A percentile compares a stretch with the other conserved stretches of the same genome.
Conservation (phyloP, 2,888 invertebrate genomes). For the Neria commutata region DNA sequence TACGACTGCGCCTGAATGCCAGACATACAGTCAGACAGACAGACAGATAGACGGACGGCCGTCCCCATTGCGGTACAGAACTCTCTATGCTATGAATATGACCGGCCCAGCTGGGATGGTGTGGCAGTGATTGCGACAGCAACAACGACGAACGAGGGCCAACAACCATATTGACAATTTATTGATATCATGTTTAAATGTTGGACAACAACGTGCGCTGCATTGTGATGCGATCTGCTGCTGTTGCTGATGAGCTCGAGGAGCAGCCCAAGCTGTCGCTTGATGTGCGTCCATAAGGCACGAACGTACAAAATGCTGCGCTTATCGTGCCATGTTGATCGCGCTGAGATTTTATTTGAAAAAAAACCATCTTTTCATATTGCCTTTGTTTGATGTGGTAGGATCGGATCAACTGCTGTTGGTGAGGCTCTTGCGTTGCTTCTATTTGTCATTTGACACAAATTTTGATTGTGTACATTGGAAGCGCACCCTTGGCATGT, state of each 20-base stretch:
- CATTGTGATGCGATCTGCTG: not conserved
- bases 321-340: not conserved
- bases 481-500: constrained; percentile 43
- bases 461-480: constrained; percentile 40
- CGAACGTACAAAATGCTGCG: not conserved
- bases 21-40: not conserved
- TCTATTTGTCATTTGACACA: constrained; percentile 55
- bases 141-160: not conserved
- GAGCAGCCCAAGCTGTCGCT: not conserved
- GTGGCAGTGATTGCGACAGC: constrained; percentile 2
- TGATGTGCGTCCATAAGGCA: not conserved
- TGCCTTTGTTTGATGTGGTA: constrained; percentile 35
- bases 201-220: constrained; percentile 18
- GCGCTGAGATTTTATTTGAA: not conserved
- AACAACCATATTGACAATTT: constrained; percentile 26
- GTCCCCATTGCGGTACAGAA: not conserved
- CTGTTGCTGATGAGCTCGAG: not conserved
- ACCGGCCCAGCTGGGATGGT: too few species aligned
- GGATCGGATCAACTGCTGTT: constrained; percentile 24
- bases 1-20: constrained; percentile 39
- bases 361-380: not conserved
- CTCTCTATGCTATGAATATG: too few species aligned
- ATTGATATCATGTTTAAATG: constrained; percentile 38
- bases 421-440: constrained; percentile 38
- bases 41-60: not conserved